Evolutionary conservation across 2,888 invertebrate genomes (phyloP).

Genomic region (Torymus tubicola): DNA sequence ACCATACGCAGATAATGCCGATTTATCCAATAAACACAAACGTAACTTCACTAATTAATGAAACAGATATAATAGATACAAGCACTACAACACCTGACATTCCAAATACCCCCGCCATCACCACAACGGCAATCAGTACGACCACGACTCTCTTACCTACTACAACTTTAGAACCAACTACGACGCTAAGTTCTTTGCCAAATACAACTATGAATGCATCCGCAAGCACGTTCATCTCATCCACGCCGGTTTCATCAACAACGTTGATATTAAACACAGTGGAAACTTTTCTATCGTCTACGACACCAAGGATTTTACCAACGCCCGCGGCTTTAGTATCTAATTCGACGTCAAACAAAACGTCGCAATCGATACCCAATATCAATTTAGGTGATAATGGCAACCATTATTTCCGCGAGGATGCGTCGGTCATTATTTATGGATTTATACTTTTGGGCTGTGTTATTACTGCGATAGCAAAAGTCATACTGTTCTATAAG

Average conservation of each 20-base stretch:
- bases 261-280: neutral
- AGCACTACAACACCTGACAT: too few relatives aligned
- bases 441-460: slow-evolving; percentile 78
- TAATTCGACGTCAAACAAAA: neutral
- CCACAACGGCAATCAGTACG: too few relatives aligned
- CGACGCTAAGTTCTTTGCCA: too few relatives aligned
- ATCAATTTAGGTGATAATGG: too few relatives aligned
- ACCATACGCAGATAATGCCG: too few relatives aligned
- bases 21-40: neutral
- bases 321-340: neutral
- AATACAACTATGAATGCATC: neutral
- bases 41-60: neutral
- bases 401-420: neutral
- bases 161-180: too few relatives aligned
- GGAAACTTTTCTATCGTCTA: neutral
- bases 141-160: too few relatives aligned
- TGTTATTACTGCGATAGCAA: slow-evolving; percentile 71
- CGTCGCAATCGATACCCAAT: too few relatives aligned
- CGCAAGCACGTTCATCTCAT: neutral
- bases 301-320: neutral
- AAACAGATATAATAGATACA: neutral
- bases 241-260: neutral
- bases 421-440: slow-evolving; percentile 77
- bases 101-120: too few relatives aligned
- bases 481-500: slow-evolving; percentile 80